phyloP scores from a whole-genome alignment of 2,888 invertebrate species.

The Megalurothrips usitatus region DNA sequence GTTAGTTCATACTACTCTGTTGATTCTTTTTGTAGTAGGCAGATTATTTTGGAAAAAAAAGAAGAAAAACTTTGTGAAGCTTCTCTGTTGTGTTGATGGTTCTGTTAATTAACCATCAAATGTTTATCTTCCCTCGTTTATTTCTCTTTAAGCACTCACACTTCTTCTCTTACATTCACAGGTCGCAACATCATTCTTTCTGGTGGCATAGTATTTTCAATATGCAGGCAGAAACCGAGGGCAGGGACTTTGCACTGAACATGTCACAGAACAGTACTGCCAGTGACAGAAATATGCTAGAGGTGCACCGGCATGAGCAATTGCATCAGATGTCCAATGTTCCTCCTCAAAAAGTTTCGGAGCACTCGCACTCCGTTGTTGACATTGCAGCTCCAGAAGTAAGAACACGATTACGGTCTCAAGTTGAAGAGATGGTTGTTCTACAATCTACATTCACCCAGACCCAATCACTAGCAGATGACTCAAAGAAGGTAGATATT shows the following conservation, averaged over 20 bases:
- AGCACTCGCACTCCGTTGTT: neutral
- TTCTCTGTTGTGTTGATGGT: neutral
- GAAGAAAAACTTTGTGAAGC: neutral
- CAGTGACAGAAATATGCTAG: neutral
- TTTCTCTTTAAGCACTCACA: neutral
- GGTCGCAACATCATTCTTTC: neutral
- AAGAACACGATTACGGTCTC: neutral
- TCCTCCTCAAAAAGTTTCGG: neutral
- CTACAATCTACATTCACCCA: neutral
- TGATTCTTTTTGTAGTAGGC: neutral
- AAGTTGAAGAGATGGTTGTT: neutral
- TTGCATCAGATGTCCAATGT: neutral
- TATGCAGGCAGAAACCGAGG: conserved; percentile 16
- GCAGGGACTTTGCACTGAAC: neutral
- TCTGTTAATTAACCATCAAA: neutral
- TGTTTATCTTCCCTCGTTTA: neutral
- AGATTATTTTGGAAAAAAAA: neutral
- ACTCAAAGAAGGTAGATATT: neutral
- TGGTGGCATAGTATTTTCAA: neutral
- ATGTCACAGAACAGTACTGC: neutral
- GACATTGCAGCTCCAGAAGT: conserved; percentile 1
- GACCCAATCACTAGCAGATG: neutral
- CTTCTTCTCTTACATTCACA: neutral
- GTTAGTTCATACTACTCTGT: neutral
- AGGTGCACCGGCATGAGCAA: neutral